Evolutionary conservation across 2,113 vertebrate genomes (phyloP), one percentile per base, ranked within the genome.

Genomic region (Struthio camelus): DNA sequence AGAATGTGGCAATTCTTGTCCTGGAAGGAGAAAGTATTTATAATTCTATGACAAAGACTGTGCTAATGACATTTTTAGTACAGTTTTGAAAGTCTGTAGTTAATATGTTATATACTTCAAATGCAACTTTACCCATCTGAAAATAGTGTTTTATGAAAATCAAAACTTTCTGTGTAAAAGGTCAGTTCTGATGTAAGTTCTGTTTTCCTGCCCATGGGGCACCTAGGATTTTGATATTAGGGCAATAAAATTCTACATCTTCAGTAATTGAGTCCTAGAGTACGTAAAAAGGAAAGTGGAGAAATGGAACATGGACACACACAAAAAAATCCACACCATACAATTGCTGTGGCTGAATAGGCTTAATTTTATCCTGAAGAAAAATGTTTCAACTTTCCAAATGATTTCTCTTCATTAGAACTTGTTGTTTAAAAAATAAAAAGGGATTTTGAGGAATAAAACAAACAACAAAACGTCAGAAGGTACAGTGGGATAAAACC

Each of bases 201-300:
- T 8, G 11, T 70, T 59, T 83, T 84, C 25, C 12, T 2, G 69
- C 3, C 13, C 40, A 12, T 0, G 0, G 16, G 46, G 10, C 14
- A 90, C 8, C 7, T 24, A 38, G 22, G 81, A 78, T 3, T 76
- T 51, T 80, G 12, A 27, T 22, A 65, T 62, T 4, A 70, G 14
- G 6, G 7, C 70, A 22, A 42, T 34, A 78, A 5, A 10, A 61
- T 56, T 46, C 44, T 42, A 3, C 10, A 48, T 48, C 23, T 65
- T 69, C 16, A 64, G 16, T 16, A 73, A 11, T 9, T n/a, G 28
- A 80, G 10, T 50, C 22, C 20, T 70, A 28, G 11, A 59, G 14
- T 46, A 46, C 6, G 72, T 51, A n/a, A 80, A 62, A 17, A 25
- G 2, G 2, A 66, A 89, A 65, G 8, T 56, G 11, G 11, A 25